Evolutionary conservation across 2,113 vertebrate species (phyloP).

Genomic region (Pangasianodon hypophthalmus): DNA sequence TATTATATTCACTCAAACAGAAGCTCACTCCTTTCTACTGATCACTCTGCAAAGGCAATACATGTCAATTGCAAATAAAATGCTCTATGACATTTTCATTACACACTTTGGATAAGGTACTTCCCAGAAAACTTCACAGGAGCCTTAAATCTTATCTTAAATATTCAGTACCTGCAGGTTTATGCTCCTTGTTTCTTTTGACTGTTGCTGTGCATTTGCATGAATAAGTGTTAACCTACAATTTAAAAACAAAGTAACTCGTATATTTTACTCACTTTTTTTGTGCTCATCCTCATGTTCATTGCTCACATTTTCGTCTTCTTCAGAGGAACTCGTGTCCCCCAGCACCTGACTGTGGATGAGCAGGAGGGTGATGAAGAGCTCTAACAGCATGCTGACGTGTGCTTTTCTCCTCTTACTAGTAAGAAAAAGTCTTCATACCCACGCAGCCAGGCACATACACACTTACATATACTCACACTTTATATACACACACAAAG

Average conservation of each 20-base stretch:
- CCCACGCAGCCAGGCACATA: neutral
- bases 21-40: neutral
- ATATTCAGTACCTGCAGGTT: neutral
- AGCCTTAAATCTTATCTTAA: too few species aligned
- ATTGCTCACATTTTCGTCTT: conserved; percentile 47
- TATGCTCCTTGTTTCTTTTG: neutral
- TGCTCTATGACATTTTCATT: neutral
- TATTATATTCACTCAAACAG: neutral
- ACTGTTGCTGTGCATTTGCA: neutral
- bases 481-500: conserved; percentile 29
- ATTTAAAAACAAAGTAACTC: neutral
- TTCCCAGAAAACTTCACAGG: neutral
- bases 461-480: neutral
- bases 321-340: conserved; percentile 41
- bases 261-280: conserved; percentile 44
- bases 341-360: conserved; percentile 36
- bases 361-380: conserved; percentile 47
- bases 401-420: neutral
- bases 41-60: neutral
- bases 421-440: neutral
- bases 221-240: neutral
- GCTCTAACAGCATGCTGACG: conserved; percentile 51
- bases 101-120: neutral
- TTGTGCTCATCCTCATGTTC: conserved; percentile 42
- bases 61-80: neutral